Base-by-base conservation (phyloP, 2,113 vertebrate species). In the Malurus melanocephalus region DNA sequence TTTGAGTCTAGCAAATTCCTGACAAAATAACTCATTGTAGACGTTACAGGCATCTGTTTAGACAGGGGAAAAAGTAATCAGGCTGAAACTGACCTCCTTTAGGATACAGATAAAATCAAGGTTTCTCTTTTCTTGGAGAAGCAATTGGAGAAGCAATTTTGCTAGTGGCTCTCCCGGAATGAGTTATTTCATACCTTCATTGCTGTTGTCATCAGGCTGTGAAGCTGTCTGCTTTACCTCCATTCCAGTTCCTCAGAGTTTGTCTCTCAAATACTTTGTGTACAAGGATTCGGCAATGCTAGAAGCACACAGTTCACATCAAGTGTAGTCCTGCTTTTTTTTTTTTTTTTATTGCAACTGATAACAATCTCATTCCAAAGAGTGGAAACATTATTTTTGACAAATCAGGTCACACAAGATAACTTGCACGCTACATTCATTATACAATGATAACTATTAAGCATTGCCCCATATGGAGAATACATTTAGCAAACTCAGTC, bases 301-400 rank as follows among this genome's bases (percentile, higher is more conserved):
- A 53, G 42, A 83, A 94, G 87, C 59, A 45, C 69, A 10, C 18
- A 46, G 42, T 69, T 93, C 80, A 61, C 57, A 68, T 72, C 80
- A 84, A 92, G 84, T 42, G 55, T 5, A 46, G 57, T 90, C 80
- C 8, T 35, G 35, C 35, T 35, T 35, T 35, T 35, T 35, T 35
- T 35, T 35, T 35, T 78, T 33, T 16, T 92, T 81, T 81, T 86
- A 67, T 61, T 68, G 84, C 72, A 49, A 35, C 62, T 35, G 94
- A 88, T 93, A 94, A 75, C 46, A 72, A 84, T 85, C 94, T 87
- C 86, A 68, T 79, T 95, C 74, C 53, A 62, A 78, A 76, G 92
- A 88, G 23, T 76, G 59, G 80, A 87, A 92, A 79, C 87, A 69
- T 80, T 87, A 68, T 79, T 93, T 92, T 80, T 90, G 71, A 88